Evolutionary conservation across 2,113 vertebrate genomes (phyloP), one percentile per base, ranked within the genome.

Genomic region (Xiphophorus couchianus): DNA sequence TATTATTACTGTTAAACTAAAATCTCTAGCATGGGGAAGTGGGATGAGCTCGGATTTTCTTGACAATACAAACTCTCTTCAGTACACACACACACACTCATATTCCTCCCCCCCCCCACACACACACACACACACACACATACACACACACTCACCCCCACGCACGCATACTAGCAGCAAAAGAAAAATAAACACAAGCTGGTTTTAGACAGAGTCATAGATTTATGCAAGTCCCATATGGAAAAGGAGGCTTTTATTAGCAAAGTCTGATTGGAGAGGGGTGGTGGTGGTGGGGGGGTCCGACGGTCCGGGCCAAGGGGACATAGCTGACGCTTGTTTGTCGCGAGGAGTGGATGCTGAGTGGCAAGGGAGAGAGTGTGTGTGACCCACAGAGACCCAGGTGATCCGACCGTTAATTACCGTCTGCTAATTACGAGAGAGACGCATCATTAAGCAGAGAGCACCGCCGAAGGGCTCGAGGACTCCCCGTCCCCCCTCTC

Each of bases 351-450:
- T 64, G 67, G 67, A 71, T 63, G 72, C 33, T 60, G 48, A 76
- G 63, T 35, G 80, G 62, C 17, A 2, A 2, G 79, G 35, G 76
- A 63, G 79, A 60, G 76, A 61, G 84, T 80, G 83, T 74, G 74
- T 58, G 74, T 87, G 86, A 91, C 90, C 90, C 84, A 44, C 71
- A 54, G 89, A 90, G 88, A 89, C 84, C 84, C 79, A 82, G 84
- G 90, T 86, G 88, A 91, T 89, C 76, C 78, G 69, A 81, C 84
- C 86, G 81, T 91, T 94, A 92, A 94, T 94, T 93, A 94, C 91
- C 85, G 89, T 91, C 87, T 91, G 90, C 92, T 93, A 93, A 94
- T 94, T 93, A 93, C 74, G 69, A 77, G 81, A 78, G 86, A 83
- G 87, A 92, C 80, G 91, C 90, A 91, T 93, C 92, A 91, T 93